Base-by-base conservation (phyloP, 2,888 invertebrate genomes). In the Hanleya hanleyi region DNA sequence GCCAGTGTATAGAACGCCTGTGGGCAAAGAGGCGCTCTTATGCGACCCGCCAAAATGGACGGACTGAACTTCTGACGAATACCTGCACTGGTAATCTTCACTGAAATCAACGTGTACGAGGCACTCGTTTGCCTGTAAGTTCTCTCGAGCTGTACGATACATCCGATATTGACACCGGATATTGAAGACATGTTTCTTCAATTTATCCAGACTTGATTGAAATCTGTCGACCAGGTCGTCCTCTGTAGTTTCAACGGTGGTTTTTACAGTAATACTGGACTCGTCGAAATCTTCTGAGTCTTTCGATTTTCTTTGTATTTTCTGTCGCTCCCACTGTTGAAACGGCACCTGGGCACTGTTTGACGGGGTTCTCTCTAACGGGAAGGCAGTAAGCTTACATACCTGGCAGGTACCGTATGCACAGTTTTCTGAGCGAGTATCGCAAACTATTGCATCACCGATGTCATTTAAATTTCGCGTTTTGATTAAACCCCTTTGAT, bases 21-120 rank as follows among this genome's bases (percentile, higher is more conserved):
- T 68, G 36, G 49, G 68, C 18, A 68, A 37, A n/a, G 50, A 33
- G 5, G 68, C 51, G 3, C 51, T 50, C 51, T 68, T 32, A 51
- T 68, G 68, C 29, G 50, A 68, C 9, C 57, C 51, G 7, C 68
- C 68, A 68, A 68, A 68, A 84, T 88, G 87, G 72, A 81, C 83
- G 4, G 85, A 77, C 69, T 89, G 89, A 66, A 88, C 85, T 73
- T 88, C 88, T 69, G 84, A 62, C 22, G 64, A 75, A 79, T 86
- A 87, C 74, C 86, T 84, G 35, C 83, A 80, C 26, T 70, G 75
- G 78, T 84, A 89, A 68, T 89, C 89, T 81, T 89, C 88, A 3
- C 82, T 81, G 77, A 91, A 90, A 71, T 89, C 83, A 68, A 84
- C 75, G 67, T 83, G 82, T n/a, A 82, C 73, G 0, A 85, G 51